Evolutionary conservation across 2,888 invertebrate species (phyloP).

Genomic region (Pteria penguin): DNA sequence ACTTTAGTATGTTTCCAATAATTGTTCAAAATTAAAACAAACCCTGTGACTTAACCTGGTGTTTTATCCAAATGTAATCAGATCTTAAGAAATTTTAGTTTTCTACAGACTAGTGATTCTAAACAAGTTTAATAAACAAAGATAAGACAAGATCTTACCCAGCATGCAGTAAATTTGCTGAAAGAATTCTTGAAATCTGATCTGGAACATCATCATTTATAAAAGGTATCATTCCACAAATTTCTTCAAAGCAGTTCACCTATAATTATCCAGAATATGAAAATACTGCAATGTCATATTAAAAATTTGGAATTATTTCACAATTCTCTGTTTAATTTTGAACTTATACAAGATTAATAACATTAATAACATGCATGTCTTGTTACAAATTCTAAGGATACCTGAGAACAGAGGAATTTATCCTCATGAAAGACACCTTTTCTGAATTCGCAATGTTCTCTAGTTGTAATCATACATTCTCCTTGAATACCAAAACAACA

Average conservation of each 20-base stretch:
- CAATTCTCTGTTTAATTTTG: too few species aligned
- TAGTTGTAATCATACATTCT: constrained; percentile 79
- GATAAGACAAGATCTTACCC: constrained; percentile 83
- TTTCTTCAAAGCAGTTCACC: constrained; percentile 96
- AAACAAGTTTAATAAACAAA: too few species aligned
- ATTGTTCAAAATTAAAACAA: too few species aligned
- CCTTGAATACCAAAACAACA: constrained; percentile 97
- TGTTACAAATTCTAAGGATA: too few species aligned
- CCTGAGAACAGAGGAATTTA: constrained; percentile 78
- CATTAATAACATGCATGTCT: too few species aligned
- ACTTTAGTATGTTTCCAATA: too few species aligned
- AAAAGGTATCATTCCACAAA: constrained; percentile 96
- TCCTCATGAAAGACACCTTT: constrained; percentile 78
- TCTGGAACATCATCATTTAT: constrained; percentile 92
- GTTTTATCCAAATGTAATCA: too few species aligned
- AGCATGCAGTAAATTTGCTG: constrained; percentile 97
- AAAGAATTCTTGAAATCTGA: constrained; percentile 97
- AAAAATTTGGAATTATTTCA: too few species aligned
- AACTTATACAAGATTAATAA: too few species aligned
- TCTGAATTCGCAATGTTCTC: constrained; percentile 78
- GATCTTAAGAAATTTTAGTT: too few species aligned
- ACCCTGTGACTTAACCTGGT: too few species aligned
- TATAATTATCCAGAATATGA: constrained; percentile 78
- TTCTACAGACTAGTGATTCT: too few species aligned
- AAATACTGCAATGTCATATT: neutral